phyloP scores from a whole-genome alignment of 2,797 vertebrate genomes.

The Gallirallus australis region DNA sequence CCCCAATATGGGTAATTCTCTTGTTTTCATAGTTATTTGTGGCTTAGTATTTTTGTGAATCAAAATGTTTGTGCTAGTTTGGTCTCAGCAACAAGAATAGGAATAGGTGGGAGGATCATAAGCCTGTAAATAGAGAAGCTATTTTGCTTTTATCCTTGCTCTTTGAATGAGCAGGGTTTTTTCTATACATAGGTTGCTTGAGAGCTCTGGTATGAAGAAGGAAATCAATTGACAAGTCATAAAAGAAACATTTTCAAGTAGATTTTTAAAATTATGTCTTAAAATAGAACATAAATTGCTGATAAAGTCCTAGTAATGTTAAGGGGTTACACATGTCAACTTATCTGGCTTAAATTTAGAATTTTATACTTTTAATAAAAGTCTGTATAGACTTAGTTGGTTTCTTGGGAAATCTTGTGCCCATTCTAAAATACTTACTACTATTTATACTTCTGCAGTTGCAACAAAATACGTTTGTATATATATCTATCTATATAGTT shows the following conservation, averaged over 20 bases:
- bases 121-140: neutral
- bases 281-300: neutral
- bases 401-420: neutral
- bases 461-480: neutral
- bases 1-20: neutral
- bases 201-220: neutral
- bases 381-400: neutral
- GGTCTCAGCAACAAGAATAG: neutral
- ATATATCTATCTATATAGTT: neutral
- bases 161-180: neutral
- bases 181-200: neutral
- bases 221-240: neutral
- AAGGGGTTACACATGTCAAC: neutral
- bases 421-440: neutral
- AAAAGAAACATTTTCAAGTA: neutral
- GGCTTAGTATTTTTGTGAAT: neutral
- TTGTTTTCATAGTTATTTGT: neutral
- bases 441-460: neutral
- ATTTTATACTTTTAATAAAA: neutral
- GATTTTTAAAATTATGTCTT: neutral
- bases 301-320: neutral
- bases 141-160: accelerated
- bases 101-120: neutral
- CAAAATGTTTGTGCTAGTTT: neutral
- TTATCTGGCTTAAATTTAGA: neutral